These are phyloP conservation scores for Parochlus steinenii DNA, from an alignment of 2,888 invertebrate species.

Conservation along the genomic window DNA sequence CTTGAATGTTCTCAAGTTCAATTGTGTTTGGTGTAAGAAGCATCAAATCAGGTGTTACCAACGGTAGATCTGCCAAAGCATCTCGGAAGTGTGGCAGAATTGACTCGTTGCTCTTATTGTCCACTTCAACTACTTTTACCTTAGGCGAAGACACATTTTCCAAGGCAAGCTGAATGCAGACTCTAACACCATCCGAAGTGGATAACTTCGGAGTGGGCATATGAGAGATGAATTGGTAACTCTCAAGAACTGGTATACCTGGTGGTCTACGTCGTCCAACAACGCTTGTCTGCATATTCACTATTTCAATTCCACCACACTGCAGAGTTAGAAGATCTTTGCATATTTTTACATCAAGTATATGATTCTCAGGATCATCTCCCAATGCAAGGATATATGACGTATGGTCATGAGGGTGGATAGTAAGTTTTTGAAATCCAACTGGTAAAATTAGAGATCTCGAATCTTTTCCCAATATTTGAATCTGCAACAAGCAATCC, in stretches of 20 bases:
- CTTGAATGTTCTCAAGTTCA: conserved; percentile 28
- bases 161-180: conserved; percentile 43
- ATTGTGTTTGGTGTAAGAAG: conserved; percentile 28
- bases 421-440: conserved; percentile 42
- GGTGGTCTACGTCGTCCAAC: conserved; percentile 45
- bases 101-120: conserved; percentile 31
- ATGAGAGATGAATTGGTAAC: conserved; percentile 50
- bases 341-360: no score
- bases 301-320: conserved; percentile 52
- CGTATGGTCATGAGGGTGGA: conserved; percentile 43
- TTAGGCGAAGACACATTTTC: conserved; percentile 45
- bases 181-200: conserved; percentile 30
- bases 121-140: conserved; percentile 36
- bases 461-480: conserved; percentile 43
- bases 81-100: conserved; percentile 35
- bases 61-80: conserved; percentile 39
- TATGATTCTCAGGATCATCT: background rate
- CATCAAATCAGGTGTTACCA: conserved; percentile 43
- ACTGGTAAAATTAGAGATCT: conserved; percentile 53
- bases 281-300: conserved; percentile 50
- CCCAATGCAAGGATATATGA: no score
- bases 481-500: conserved; percentile 67
- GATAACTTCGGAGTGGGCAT: conserved; percentile 13
- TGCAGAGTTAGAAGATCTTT: conserved; percentile 24
- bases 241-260: conserved; percentile 50